Conservation (phyloP, 1,140 invertebrate genomes). For the Laupala kohalensis region DNA sequence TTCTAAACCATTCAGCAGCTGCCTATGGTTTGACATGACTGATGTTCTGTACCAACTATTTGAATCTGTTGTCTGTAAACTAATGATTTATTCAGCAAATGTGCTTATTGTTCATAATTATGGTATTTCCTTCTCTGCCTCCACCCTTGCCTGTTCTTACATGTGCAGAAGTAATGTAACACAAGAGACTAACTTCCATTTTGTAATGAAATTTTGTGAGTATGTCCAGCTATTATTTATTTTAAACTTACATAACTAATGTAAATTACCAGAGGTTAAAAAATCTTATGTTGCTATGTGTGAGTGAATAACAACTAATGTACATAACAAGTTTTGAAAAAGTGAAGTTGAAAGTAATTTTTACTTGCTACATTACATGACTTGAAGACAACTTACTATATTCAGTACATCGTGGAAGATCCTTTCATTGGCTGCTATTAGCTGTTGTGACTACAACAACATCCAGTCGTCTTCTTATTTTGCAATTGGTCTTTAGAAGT, state of each 20-base stretch:
- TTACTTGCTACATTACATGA: neutral
- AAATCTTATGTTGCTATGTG: neutral
- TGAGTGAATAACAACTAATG: neutral
- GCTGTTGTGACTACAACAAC: too few relatives aligned
- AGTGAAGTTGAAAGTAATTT: neutral
- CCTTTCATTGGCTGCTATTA: neutral
- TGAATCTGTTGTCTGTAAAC: too few relatives aligned
- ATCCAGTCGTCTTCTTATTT: too few relatives aligned
- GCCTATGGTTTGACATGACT: neutral
- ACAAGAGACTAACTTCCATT: neutral
- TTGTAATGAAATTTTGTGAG: neutral
- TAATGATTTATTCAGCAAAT: too few relatives aligned
- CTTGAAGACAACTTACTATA: neutral
- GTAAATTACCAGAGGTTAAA: neutral
- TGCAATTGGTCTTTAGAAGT: too few relatives aligned
- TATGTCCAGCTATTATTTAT: neutral
- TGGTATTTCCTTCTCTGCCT: too few relatives aligned
- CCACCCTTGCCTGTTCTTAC: neutral
- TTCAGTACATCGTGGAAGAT: neutral
- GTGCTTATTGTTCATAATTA: too few relatives aligned
- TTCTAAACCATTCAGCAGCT: neutral
- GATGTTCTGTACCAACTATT: neutral
- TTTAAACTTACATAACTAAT: neutral
- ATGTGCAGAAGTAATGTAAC: neutral
- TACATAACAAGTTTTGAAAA: neutral